Percentiles rank a stretch among this genome's conserved stretches.
These are phyloP conservation scores for Salpingus planirostris DNA, from an alignment of 2,888 invertebrate genomes.

Conservation along the genomic window DNA sequence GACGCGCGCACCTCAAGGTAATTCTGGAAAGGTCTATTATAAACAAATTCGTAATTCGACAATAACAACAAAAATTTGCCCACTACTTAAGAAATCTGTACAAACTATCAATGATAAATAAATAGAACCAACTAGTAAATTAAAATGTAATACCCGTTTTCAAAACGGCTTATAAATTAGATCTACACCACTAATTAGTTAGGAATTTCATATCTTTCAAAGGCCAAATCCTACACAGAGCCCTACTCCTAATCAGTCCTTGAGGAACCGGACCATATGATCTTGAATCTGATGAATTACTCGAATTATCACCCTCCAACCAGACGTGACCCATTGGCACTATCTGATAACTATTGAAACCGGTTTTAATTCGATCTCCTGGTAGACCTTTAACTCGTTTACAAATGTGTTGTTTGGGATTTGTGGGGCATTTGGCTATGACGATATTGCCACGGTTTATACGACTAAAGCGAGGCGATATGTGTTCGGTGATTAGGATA, in stretches of 20 bases:
- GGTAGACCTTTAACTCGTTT: slow-evolving; percentile 73
- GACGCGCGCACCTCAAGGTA: too few species aligned
- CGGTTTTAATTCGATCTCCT: slow-evolving; percentile 52
- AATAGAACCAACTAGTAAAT: too few species aligned
- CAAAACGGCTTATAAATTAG: too few species aligned
- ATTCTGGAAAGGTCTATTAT: too few species aligned
- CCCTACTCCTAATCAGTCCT: slow-evolving; percentile 73
- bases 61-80: too few species aligned
- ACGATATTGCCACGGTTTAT: slow-evolving; percentile 74
- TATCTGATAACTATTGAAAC: slow-evolving; percentile 41
- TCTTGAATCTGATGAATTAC: slow-evolving; percentile 80
- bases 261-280: slow-evolving; percentile 81
- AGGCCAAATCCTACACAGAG: slow-evolving; percentile 75
- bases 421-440: slow-evolving; percentile 70
- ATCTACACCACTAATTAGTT: neutral
- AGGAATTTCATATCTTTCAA: slow-evolving; percentile 15
- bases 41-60: too few species aligned
- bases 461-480: slow-evolving; percentile 55
- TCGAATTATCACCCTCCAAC: slow-evolving; percentile 84
- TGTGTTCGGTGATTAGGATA: slow-evolving; percentile 72
- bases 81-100: too few species aligned
- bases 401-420: slow-evolving; percentile 75
- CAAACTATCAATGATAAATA: too few species aligned
- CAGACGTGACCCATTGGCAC: slow-evolving; percentile 83
- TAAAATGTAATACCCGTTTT: too few species aligned